Evolutionary conservation across 2,113 vertebrate species (phyloP).

Genomic region (Atrichornis clamosus): DNA sequence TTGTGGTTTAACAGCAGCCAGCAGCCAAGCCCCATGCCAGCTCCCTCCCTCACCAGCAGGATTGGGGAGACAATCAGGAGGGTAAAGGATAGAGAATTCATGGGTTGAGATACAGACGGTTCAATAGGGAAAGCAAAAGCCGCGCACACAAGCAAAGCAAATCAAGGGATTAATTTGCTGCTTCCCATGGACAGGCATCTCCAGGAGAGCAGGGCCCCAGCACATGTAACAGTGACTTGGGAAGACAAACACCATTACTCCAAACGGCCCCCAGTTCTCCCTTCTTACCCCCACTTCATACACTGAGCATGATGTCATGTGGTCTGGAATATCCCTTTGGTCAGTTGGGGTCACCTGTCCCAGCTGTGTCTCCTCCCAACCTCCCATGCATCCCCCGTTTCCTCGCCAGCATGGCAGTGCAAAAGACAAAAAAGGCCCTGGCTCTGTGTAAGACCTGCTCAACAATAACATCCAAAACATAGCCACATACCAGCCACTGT

Average conservation of each 20-base stretch:
- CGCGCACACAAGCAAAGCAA: background rate
- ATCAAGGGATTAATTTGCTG: background rate
- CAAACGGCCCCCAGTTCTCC: background rate
- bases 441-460: background rate
- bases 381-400: background rate
- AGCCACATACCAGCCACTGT: background rate
- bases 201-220: background rate
- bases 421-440: background rate
- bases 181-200: background rate
- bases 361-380: background rate
- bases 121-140: background rate
- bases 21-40: background rate
- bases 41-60: background rate
- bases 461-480: background rate
- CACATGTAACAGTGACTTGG: too few relatives aligned
- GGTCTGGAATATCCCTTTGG: background rate
- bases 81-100: background rate
- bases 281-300: background rate
- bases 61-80: accelerated
- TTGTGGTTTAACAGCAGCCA: background rate
- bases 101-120: background rate
- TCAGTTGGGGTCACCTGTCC: background rate
- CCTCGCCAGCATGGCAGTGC: background rate
- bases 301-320: background rate
- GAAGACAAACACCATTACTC: background rate